These are phyloP conservation scores for Zaprionus tsacasi DNA, from an alignment of 1,140 invertebrate species.

Conservation along the genomic window DNA sequence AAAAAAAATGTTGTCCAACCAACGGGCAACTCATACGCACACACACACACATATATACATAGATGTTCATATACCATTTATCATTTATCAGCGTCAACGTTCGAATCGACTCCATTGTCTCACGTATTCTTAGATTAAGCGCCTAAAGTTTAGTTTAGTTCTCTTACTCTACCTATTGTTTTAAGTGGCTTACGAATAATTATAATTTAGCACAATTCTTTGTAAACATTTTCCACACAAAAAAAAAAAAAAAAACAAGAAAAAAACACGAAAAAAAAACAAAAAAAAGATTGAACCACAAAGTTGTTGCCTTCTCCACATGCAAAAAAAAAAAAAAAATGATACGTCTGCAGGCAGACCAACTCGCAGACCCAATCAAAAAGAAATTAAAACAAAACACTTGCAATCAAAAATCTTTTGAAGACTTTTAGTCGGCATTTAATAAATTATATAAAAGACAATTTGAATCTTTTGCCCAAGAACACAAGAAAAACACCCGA, in stretches of 20 bases:
- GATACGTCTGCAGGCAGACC: constrained; percentile 77
- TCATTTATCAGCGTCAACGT: constrained; percentile 27
- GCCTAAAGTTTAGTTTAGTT: constrained; percentile 47
- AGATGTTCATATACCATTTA: constrained; percentile 14
- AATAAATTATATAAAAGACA: constrained; percentile 27
- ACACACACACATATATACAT: constrained; percentile 22
- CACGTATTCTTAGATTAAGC: constrained; percentile 57
- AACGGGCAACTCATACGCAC: constrained; percentile 11
- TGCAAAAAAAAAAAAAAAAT: constrained; percentile 30
- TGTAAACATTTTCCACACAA: constrained; percentile 60
- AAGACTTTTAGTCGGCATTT: constrained; percentile 66
- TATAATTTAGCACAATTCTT: constrained; percentile 78
- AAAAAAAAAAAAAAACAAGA: constrained; percentile 27
- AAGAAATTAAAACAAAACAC: constrained; percentile 11
- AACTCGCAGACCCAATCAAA: constrained; percentile 60
- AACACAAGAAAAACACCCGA: constrained; percentile 12
- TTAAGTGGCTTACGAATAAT: constrained; percentile 60
- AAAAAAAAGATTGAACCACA: constrained; percentile 22
- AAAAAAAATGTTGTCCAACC: constrained; percentile 17
- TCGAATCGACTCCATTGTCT: constrained; percentile 32
- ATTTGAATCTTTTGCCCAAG: constrained; percentile 45
- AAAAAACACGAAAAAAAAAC: constrained; percentile 10
- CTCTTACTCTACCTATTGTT: constrained; percentile 28
- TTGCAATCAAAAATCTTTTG: constrained; percentile 61
- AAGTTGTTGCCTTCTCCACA: constrained; percentile 67